Evolutionary conservation across 2,888 invertebrate species (phyloP), one percentile per base, ranked within the genome.

Genomic region (Drosophila prolongata): DNA sequence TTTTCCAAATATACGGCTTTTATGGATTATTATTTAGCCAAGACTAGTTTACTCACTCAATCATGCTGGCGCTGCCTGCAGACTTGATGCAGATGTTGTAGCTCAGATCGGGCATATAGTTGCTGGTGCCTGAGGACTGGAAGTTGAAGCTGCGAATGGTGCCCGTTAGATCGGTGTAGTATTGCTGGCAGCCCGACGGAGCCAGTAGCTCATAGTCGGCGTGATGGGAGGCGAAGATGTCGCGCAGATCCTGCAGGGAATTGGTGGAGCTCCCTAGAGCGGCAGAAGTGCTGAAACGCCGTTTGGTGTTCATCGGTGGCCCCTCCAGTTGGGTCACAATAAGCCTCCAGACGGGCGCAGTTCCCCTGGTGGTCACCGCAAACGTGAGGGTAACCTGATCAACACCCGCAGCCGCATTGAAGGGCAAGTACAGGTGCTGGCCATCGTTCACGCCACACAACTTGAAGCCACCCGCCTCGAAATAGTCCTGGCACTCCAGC

Each of bases 131-230:
- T 93, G 4, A 92, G 2, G 69, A 86, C 81, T 94, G 94, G 79
- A 93, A 95, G 84, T 95, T 95, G 76, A 95, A 95, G 47, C 90
- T 91, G 62, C 94, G 94, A 69, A 95, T 93, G 6, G 89, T 84
- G 0, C 95, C 95, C 0, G 91, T 84, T 0, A 93, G 89, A 52
- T 94, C 94, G 0, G 94, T 94, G 87, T 93, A 95, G 91, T 94
- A 95, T 79, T 95, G 95, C 16, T 95, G 92, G 54, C 95, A 95
- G 43, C 95, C 95, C 0, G 93, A 93, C 0, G 95, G 95, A 0
- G 95, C 92, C 46, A 92, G 65, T n/a, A 90, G 65, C 11, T 91
- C 88, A 27, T 85, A 77, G 75, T 92, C 92, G 0, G 78, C 89
- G 37, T 83, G 87, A 9, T 84, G 87, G 0, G 87, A 55, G 19